Conservation (phyloP, 2,888 invertebrate genomes). For the Epistrophella euchroma region DNA sequence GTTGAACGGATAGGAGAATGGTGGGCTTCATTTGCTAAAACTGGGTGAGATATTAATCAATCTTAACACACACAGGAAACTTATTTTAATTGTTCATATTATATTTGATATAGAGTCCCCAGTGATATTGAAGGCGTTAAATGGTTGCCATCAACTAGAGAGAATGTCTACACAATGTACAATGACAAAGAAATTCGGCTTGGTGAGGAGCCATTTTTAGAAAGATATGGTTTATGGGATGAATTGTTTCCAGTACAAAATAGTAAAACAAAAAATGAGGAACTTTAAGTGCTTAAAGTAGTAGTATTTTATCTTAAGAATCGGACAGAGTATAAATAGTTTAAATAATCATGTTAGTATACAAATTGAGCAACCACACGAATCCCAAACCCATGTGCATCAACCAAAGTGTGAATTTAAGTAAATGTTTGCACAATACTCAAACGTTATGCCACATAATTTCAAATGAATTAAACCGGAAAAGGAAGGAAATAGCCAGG, state of each 20-base stretch:
- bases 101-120: conserved; percentile 20
- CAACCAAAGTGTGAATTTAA: conserved; percentile 13
- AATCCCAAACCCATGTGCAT: neutral
- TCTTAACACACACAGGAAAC: neutral
- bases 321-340: neutral
- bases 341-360: conserved; percentile 1
- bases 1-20: conserved; percentile 82
- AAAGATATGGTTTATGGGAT: conserved; percentile 79
- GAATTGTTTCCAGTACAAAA: conserved; percentile 47
- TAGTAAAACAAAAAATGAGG: neutral
- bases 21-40: conserved; percentile 82
- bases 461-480: conserved; percentile 14
- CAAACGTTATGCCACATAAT: neutral
- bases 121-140: neutral
- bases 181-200: conserved; percentile 75
- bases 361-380: neutral
- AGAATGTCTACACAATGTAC: conserved; percentile 67
- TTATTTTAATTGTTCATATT: neutral
- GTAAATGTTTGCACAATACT: conserved; percentile 10
- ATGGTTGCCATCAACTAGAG: conserved; percentile 77
- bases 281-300: neutral
- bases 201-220: conserved; percentile 66
- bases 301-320: neutral
- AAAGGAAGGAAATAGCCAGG: conserved; percentile 14
- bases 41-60: conserved; percentile 77